A percentile compares a stretch with the other conserved stretches of the same genome.
Conservation (phyloP, 2,888 invertebrate genomes). For the Ectobius pallidus region DNA sequence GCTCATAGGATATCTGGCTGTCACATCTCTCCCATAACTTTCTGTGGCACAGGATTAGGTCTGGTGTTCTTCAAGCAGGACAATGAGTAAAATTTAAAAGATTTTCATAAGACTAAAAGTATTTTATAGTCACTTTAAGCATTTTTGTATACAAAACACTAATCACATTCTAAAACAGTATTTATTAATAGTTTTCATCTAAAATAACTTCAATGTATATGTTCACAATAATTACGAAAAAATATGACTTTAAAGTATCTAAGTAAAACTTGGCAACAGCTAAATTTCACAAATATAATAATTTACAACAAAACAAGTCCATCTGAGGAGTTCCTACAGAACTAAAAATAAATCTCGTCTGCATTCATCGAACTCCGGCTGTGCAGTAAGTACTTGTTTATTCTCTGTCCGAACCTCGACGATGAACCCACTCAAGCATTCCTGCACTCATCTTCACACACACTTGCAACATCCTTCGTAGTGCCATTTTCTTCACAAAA, state of each 20-base stretch:
- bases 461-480: no score
- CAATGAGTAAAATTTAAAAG: no score
- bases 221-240: constrained; percentile 17
- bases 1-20: no score
- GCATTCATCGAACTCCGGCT: constrained; percentile 1
- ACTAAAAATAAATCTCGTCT: constrained; percentile 3
- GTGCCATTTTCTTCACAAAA: no score
- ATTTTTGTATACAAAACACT: not conserved
- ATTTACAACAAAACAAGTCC: constrained; percentile 27
- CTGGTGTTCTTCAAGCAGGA: no score
- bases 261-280: constrained; percentile 18
- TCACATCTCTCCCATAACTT: no score
- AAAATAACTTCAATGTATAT: constrained; percentile 13
- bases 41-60: no score
- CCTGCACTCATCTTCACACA: no score
- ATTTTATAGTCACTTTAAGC: no score
- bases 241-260: constrained; percentile 1
- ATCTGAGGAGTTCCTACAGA: not conserved
- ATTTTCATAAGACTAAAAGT: no score
- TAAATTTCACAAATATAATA: constrained; percentile 16
- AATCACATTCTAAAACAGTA: not conserved
- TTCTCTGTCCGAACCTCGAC: no score
- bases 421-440: no score
- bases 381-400: constrained; percentile 1
- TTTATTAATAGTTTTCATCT: constrained; percentile 19